Percentiles rank a stretch among this genome's conserved stretches.
phyloP scores from a whole-genome alignment of 2,888 invertebrate species.

The Mimumesa dahlbomi region DNA sequence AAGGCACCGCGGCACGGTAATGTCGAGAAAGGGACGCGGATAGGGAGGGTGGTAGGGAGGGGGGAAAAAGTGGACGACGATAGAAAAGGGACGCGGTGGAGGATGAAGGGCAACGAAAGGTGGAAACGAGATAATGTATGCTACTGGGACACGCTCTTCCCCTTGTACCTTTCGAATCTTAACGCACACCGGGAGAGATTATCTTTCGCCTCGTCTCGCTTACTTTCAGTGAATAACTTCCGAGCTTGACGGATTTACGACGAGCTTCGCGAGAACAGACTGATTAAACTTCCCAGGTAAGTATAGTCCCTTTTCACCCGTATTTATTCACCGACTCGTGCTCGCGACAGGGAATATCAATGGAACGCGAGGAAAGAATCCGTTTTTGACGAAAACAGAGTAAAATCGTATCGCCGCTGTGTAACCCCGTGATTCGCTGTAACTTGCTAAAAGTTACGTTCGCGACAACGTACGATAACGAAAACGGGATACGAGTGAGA shows the following conservation, averaged over 20 bases:
- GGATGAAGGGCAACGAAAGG: constrained; percentile 49
- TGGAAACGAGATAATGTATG: constrained; percentile 69
- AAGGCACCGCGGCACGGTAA: constrained; percentile 44
- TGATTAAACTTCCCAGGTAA: constrained; percentile 46
- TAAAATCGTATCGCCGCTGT: no score
- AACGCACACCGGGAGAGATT: constrained; percentile 51
- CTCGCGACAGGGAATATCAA: no score
- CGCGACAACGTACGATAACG: no score
- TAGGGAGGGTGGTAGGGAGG: constrained; percentile 5
- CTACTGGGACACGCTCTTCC: constrained; percentile 64
- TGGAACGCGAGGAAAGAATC: no score
- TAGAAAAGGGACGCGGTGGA: constrained; percentile 22
- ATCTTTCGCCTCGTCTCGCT: constrained; percentile 38
- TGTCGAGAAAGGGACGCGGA: constrained; percentile 24
- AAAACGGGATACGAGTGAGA: no score
- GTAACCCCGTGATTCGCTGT: no score
- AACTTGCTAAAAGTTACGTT: no score
- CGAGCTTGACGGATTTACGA: constrained; percentile 42
- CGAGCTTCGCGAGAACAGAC: constrained; percentile 8
- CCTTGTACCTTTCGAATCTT: constrained; percentile 56
- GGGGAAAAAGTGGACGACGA: constrained; percentile 29
- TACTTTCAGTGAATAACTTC: constrained; percentile 32
- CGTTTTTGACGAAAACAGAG: no score
- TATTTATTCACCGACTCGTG: no score
- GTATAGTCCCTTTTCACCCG: no score